Percentiles rank a stretch among this genome's conserved stretches.
phyloP scores from a whole-genome alignment of 2,797 vertebrate species.

The Tadarida brasiliensis region DNA sequence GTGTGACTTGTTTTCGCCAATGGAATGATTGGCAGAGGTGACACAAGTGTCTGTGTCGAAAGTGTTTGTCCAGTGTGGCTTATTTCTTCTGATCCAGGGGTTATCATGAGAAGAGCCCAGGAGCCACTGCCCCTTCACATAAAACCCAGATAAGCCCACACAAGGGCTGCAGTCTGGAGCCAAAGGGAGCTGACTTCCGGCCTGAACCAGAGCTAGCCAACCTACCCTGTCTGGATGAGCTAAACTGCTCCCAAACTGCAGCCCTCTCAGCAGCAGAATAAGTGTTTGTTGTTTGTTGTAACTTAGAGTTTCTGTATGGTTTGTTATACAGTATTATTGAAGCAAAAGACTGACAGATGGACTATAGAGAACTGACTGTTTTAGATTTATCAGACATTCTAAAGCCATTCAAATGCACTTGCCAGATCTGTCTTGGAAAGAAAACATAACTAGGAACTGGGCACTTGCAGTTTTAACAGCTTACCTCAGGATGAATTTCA shows the following conservation, averaged over 20 bases:
- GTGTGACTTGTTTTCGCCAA: background rate
- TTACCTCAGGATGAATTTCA: background rate
- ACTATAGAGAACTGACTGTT: background rate
- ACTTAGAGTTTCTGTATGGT: background rate
- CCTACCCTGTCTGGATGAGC: fast-evolving
- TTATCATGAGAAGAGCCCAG: background rate
- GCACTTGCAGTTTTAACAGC: background rate
- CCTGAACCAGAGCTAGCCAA: background rate
- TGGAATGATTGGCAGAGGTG: background rate
- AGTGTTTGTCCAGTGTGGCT: background rate
- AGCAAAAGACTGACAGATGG: background rate
- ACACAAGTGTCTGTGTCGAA: background rate
- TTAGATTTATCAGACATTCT: background rate
- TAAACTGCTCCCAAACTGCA: background rate
- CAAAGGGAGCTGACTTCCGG: background rate
- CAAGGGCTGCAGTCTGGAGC: background rate
- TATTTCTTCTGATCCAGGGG: background rate
- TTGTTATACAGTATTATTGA: background rate
- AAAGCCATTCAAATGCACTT: background rate
- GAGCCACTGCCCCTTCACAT: too few species aligned
- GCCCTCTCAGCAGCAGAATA: too few species aligned
- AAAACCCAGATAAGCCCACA: background rate
- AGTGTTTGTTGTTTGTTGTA: background rate
- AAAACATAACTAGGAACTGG: background rate
- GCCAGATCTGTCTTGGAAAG: background rate